These are phyloP conservation scores for Bunonema sp. DNA, from an alignment of 2,888 invertebrate genomes.

Conservation along the genomic window DNA sequence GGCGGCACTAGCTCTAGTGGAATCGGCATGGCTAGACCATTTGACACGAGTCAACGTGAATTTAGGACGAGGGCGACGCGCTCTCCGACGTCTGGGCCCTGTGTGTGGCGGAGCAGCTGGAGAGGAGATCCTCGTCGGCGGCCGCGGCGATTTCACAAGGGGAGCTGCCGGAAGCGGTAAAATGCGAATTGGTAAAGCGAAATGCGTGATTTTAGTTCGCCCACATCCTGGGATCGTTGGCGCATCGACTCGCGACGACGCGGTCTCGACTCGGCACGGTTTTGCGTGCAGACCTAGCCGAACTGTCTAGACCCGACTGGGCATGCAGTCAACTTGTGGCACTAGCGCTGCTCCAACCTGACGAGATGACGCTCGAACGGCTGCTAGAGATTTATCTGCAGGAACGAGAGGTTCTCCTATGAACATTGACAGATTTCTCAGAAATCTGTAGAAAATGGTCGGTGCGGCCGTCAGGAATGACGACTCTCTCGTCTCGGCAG, in stretches of 20 bases:
- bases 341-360: slow-evolving; percentile 17
- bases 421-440: too few species aligned
- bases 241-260: slow-evolving; percentile 8
- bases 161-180: neutral
- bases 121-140: slow-evolving; percentile 20
- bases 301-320: slow-evolving; percentile 23
- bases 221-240: slow-evolving; percentile 9
- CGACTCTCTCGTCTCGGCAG: neutral
- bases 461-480: neutral
- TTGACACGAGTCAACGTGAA: slow-evolving; percentile 2
- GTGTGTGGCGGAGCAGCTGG: slow-evolving; percentile 28
- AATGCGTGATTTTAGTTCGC: slow-evolving; percentile 10
- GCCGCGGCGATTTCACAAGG: slow-evolving; percentile 1
- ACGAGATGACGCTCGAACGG: slow-evolving; percentile 17
- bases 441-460: too few species aligned
- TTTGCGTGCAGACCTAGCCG: slow-evolving; percentile 4
- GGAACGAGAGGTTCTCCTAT: slow-evolving; percentile 23
- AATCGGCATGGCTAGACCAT: neutral
- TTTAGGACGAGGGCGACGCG: slow-evolving; percentile 14
- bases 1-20: neutral
- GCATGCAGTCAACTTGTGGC: slow-evolving; percentile 24
- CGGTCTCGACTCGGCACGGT: slow-evolving; percentile 1
- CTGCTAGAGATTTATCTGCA: slow-evolving; percentile 25
- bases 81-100: slow-evolving; percentile 29
- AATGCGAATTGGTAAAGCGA: too few species aligned